Base-by-base conservation (phyloP, 2,113 vertebrate species). In the Lates calcarifer region DNA sequence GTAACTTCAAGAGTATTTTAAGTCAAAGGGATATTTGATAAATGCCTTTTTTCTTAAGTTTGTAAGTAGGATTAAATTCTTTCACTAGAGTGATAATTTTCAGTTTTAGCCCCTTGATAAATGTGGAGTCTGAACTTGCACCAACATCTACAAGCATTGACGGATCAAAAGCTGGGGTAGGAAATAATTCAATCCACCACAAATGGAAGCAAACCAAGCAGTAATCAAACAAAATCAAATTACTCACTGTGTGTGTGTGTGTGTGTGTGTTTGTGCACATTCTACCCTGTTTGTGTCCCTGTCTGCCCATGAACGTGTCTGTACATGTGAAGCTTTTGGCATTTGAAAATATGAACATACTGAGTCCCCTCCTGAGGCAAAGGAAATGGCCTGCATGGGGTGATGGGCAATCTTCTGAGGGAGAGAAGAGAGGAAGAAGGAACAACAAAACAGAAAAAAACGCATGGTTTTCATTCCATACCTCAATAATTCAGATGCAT, bases 331-430 rank as follows among this genome's bases (percentile, higher is more conserved):
- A 64, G 62, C 26, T 2, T 56, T 45, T 49, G 11, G 65, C 26
- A 71, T 83, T 55, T n/a, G n/a, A 82, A 47, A 69, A 68, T 13
- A 55, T 60, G 56, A 81, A 97, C 97, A 89, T 96, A 99, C 97
- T 71, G 96, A 95, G 90, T 98, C 97, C 85, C 97, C 97, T 94
- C 97, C 97, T 57, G 97, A 99, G 77, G 97, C 97, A 91, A 99
- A 98, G 29, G 97, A 99, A 92, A 98, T 97, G 84, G 97, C 96
- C 91, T 97, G 97, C 96, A 99, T 97, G 35, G 97, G 96, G 83
- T 98, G 97, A 86, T 97, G 96, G 86, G 96, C 96, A 93, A 98
- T 96, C 91, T 95, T 96, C 97, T 98, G 94, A 68, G 92, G 94
- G 91, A 60, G 88, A 62, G 90, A 70, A 94, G 88, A 43, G 63